Base-by-base conservation (phyloP, 2,888 invertebrate genomes). In the Elegia similella region DNA sequence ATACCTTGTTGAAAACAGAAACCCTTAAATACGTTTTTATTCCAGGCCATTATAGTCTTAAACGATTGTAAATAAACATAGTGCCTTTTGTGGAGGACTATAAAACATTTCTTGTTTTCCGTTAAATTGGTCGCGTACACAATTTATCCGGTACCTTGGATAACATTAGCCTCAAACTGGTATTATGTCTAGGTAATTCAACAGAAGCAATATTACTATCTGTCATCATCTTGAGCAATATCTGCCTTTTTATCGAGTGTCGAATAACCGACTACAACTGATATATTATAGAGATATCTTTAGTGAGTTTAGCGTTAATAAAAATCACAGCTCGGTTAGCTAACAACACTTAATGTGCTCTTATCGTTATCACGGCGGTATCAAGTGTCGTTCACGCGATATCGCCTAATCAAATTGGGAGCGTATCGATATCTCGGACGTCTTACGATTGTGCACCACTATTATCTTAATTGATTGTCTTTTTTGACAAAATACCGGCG, bases 401-500 rank as follows among this genome's bases (percentile, higher is more conserved):
- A 88, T 89, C 88, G 83, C 78, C 81, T 87, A 86, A 90, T 88
- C 88, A 88, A 88, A 88, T 87, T 88, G 85, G 87, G 86, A 84
- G 82, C 88, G 85, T 82, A 84, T 85, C 85, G 86, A 78, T 89
- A 88, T 84, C 87, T 72, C 70, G 70, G 78, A 80, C 83, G 82
- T 82, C 76, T 84, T 75, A 75, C 69, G 88, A 88, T 88, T 87
- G 70, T 80, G 73, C 76, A 76, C 77, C 78, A 76, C 76, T 80
- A 82, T 84, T 87, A 88, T 90, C 89, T 86, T 87, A 89, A 89
- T 88, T 87, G 89, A 90, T 89, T 88, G 88, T 88, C 79, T 79
- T 76, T 81, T 86, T 85, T 80, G 76, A 82, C 80, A 82, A 82
- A 80, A 81, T 68, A 84, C 76, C 82, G 81, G 73, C 79, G 75